Conservation (phyloP, 2,797 vertebrate species). For the Oryzias sinensis region DNA sequence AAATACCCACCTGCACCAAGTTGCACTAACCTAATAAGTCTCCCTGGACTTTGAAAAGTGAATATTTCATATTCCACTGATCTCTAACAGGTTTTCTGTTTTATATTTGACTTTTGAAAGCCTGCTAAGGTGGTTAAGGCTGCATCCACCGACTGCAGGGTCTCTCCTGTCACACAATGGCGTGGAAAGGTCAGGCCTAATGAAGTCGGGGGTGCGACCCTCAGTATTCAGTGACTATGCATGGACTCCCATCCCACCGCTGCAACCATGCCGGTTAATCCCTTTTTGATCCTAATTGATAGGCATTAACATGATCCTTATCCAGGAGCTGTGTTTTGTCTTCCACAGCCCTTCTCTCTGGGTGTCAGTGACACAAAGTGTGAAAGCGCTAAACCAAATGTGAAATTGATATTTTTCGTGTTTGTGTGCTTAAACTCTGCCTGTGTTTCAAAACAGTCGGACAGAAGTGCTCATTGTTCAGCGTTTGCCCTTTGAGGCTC, state of each 20-base stretch:
- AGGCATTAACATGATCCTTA: slow-evolving; percentile 82
- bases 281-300: slow-evolving; percentile 84
- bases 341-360: slow-evolving; percentile 71
- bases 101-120: slow-evolving; percentile 64
- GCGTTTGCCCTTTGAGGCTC: slow-evolving; percentile 66
- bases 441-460: slow-evolving; percentile 61
- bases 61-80: slow-evolving; percentile 76
- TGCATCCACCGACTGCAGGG: slow-evolving; percentile 57
- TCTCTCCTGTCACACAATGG: slow-evolving; percentile 74
- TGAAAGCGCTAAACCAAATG: slow-evolving; percentile 82
- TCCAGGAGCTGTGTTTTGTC: slow-evolving; percentile 79
- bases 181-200: slow-evolving; percentile 87
- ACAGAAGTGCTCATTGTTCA: slow-evolving; percentile 56
- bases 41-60: slow-evolving; percentile 70
- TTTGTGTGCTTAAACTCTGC: slow-evolving; percentile 72
- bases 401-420: slow-evolving; percentile 84
- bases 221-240: slow-evolving; percentile 82
- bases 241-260: slow-evolving; percentile 61
- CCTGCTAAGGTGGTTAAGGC: slow-evolving; percentile 53
- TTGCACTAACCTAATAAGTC: slow-evolving; percentile 72
- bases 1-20: slow-evolving; percentile 71
- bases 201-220: slow-evolving; percentile 82
- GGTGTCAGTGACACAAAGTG: slow-evolving; percentile 78
- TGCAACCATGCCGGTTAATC: slow-evolving; percentile 79
- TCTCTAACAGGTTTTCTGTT: slow-evolving; percentile 66